phyloP scores from a whole-genome alignment of 2,888 invertebrate genomes.

The Parnassius smintheus region DNA sequence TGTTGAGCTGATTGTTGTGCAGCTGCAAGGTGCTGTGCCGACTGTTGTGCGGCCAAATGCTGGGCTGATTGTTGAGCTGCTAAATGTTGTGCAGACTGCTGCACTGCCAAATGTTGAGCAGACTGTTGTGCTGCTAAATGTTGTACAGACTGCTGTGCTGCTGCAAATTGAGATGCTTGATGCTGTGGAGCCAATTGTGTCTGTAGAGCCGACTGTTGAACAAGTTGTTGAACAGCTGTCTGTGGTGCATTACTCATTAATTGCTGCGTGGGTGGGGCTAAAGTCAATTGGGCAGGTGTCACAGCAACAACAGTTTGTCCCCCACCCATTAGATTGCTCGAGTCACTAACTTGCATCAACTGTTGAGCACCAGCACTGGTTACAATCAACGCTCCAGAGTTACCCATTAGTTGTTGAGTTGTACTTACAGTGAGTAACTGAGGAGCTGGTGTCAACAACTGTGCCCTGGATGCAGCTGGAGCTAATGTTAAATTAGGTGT shows the following conservation, averaged over 20 bases:
- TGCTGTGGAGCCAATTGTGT: constrained; percentile 65
- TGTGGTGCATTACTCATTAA: constrained; percentile 67
- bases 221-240: constrained; percentile 69
- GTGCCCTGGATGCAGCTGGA: constrained; percentile 70
- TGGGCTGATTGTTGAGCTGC: constrained; percentile 57
- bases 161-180: constrained; percentile 62
- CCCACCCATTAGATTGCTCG: constrained; percentile 72
- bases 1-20: constrained; percentile 62
- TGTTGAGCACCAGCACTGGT: constrained; percentile 77
- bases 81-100: constrained; percentile 57
- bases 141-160: constrained; percentile 58
- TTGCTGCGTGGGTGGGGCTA: constrained; percentile 66
- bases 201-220: constrained; percentile 66
- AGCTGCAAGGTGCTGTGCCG: constrained; percentile 52
- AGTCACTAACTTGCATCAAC: constrained; percentile 77
- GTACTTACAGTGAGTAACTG: constrained; percentile 74
- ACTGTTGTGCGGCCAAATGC: constrained; percentile 53
- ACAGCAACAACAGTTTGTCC: constrained; percentile 75
- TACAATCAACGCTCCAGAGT: constrained; percentile 72
- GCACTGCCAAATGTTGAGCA: constrained; percentile 51
- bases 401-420: constrained; percentile 72
- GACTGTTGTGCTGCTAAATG: constrained; percentile 53
- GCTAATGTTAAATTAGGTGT: constrained; percentile 66
- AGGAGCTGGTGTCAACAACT: constrained; percentile 70
- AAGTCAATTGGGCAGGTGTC: constrained; percentile 68